Conservation (phyloP, 1,140 invertebrate species). For the Zaprionus kolodkinae region DNA sequence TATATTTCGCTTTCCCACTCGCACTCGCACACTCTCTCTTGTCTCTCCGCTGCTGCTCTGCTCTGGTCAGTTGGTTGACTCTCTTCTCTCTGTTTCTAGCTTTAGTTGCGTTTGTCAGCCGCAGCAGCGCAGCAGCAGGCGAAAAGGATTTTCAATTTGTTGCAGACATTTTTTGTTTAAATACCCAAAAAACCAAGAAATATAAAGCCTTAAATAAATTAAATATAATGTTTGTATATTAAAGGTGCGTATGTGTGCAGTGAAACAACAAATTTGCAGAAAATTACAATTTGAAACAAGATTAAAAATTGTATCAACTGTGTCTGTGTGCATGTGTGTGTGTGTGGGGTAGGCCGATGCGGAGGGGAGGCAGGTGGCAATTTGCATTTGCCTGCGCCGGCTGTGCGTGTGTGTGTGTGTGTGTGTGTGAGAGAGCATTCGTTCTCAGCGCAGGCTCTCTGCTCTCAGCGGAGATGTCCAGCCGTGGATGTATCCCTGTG, state of each 20-base stretch:
- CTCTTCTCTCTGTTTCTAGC: slow-evolving; percentile 44
- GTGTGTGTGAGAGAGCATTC: slow-evolving; percentile 26
- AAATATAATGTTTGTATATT: slow-evolving; percentile 30
- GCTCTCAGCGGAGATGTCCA: slow-evolving; percentile 54
- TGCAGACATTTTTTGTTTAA: slow-evolving; percentile 44
- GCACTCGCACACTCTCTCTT: slow-evolving; percentile 16
- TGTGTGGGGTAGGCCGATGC: not conserved
- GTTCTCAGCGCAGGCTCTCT: slow-evolving; percentile 40
- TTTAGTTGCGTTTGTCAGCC: slow-evolving; percentile 53
- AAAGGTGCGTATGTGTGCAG: slow-evolving; percentile 19
- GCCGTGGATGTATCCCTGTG: slow-evolving; percentile 76
- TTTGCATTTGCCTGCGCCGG: slow-evolving; percentile 57
- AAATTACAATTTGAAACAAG: not conserved
- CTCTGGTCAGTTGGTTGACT: slow-evolving; percentile 34
- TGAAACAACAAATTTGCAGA: slow-evolving; percentile 1
- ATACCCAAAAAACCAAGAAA: slow-evolving; percentile 13
- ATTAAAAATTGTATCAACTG: slow-evolving; percentile 14
- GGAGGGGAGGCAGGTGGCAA: slow-evolving; percentile 30
- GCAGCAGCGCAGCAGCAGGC: slow-evolving; percentile 49
- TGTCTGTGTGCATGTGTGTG: slow-evolving; percentile 6
- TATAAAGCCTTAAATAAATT: not conserved
- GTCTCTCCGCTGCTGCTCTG: slow-evolving; percentile 33
- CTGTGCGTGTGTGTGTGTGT: slow-evolving; percentile 24
- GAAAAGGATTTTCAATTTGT: slow-evolving; percentile 53
- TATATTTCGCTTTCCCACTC: slow-evolving; percentile 14